These are phyloP conservation scores for Amitus sp. DNA, from an alignment of 2,888 invertebrate species.

Conservation along the genomic window DNA sequence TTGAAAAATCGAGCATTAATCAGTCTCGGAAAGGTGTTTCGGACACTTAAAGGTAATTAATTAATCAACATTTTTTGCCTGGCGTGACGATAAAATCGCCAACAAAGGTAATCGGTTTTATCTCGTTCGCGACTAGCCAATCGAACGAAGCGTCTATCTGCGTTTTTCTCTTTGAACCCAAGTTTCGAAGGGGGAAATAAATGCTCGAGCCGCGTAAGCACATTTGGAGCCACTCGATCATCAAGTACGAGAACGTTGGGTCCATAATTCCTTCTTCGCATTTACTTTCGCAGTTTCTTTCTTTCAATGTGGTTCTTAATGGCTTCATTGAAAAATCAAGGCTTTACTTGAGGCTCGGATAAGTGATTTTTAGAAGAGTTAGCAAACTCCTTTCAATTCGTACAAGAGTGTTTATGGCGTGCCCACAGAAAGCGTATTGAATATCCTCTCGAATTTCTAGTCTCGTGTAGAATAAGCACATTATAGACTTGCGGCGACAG, in stretches of 20 bases:
- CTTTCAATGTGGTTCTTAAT: slow-evolving; percentile 45
- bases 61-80: slow-evolving; percentile 15
- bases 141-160: background rate
- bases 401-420: slow-evolving; percentile 7
- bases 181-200: no score
- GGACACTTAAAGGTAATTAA: slow-evolving; percentile 17
- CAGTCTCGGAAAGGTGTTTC: slow-evolving; percentile 10
- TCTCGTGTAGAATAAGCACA: slow-evolving; percentile 4
- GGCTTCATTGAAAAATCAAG: slow-evolving; percentile 52
- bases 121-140: no score
- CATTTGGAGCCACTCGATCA: slow-evolving; percentile 16
- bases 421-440: slow-evolving; percentile 1
- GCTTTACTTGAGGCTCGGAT: slow-evolving; percentile 40
- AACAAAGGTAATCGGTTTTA: background rate
- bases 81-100: slow-evolving; percentile 14
- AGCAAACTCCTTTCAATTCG: background rate
- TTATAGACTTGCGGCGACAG: slow-evolving; percentile 8
- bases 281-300: slow-evolving; percentile 20
- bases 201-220: background rate
- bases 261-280: slow-evolving; percentile 17
- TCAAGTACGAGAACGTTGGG: slow-evolving; percentile 14
- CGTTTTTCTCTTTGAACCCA: no score
- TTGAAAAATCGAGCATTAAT: slow-evolving; percentile 16
- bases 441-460: slow-evolving; percentile 13
- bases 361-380: background rate